Conservation (phyloP, 2,113 vertebrate genomes). For the Thalassoma bifasciatum region DNA sequence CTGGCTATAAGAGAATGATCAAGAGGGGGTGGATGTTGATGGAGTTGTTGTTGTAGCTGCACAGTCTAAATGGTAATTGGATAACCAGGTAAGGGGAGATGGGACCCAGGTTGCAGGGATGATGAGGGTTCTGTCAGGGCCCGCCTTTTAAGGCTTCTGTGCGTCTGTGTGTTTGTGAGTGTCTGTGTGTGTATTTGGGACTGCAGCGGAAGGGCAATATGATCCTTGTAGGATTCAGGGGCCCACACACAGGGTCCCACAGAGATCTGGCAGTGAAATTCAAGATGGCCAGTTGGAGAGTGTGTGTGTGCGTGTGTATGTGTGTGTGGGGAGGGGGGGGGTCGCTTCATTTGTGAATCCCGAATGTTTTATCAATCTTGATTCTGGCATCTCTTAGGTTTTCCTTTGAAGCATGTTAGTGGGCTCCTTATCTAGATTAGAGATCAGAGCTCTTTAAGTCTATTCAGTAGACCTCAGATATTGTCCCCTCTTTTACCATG, state of each 20-base stretch:
- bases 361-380: constrained; percentile 71
- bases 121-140: constrained; percentile 67
- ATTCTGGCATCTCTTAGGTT: constrained; percentile 30
- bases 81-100: constrained; percentile 74
- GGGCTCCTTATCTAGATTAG: constrained; percentile 70
- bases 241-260: constrained; percentile 78
- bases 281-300: constrained; percentile 75
- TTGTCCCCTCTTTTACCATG: background rate
- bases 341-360: constrained; percentile 70
- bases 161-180: constrained; percentile 35
- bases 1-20: constrained; percentile 18
- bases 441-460: constrained; percentile 26
- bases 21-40: constrained; percentile 46
- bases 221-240: constrained; percentile 78
- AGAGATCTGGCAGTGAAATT: constrained; percentile 81
- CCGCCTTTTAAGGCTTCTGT: constrained; percentile 60
- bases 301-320: constrained; percentile 28
- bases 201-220: constrained; percentile 79
- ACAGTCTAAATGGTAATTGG: constrained; percentile 64
- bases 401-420: constrained; percentile 57
- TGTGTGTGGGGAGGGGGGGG: constrained; percentile 24
- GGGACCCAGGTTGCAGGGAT: constrained; percentile 57
- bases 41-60: constrained; percentile 50
- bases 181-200: constrained; percentile 52
- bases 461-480: constrained; percentile 25